Evolutionary conservation across 2,797 vertebrate species (phyloP).

Genomic region (Bovichtus diacanthus): DNA sequence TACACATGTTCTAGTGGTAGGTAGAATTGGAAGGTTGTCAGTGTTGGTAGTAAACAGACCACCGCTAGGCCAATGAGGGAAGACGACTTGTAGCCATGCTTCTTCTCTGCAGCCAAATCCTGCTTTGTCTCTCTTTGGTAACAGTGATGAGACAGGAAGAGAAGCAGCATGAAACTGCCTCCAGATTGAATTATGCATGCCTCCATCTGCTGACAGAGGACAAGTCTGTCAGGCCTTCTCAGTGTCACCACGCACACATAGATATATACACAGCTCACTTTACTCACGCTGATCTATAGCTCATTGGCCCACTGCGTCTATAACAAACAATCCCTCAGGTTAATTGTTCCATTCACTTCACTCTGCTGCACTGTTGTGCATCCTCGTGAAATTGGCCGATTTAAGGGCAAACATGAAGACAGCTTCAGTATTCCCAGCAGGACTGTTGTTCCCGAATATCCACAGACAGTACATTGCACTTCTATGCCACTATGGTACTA

Average conservation of each 20-base stretch:
- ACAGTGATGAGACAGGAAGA: conserved; percentile 78
- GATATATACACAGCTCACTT: conserved; percentile 44
- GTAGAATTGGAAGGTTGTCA: neutral
- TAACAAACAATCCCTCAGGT: conserved; percentile 55
- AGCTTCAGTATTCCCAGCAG: conserved; percentile 43
- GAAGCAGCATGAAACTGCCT: conserved; percentile 84
- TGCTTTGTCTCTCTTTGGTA: conserved; percentile 68
- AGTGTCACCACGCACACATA: conserved; percentile 67
- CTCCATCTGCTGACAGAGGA: conserved; percentile 85
- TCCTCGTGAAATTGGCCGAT: conserved; percentile 29
- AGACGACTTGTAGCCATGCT: conserved; percentile 26
- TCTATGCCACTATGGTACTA: neutral
- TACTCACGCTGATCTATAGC: conserved; percentile 47
- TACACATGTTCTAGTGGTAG: neutral
- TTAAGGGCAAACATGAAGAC: conserved; percentile 35
- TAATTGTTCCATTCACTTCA: conserved; percentile 45
- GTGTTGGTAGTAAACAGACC: conserved; percentile 8
- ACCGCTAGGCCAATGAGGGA: conserved; percentile 36
- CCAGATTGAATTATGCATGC: conserved; percentile 85
- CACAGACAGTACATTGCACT: neutral
- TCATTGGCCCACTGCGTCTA: conserved; percentile 35
- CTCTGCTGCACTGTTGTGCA: conserved; percentile 24
- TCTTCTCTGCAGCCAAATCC: conserved; percentile 52
- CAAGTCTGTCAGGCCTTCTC: conserved; percentile 81
- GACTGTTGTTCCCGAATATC: conserved; percentile 11